A percentile compares a stretch with the other conserved stretches of the same genome.
Conservation (phyloP, 2,113 vertebrate species). For the rat (Rattus norvegicus) region DNA sequence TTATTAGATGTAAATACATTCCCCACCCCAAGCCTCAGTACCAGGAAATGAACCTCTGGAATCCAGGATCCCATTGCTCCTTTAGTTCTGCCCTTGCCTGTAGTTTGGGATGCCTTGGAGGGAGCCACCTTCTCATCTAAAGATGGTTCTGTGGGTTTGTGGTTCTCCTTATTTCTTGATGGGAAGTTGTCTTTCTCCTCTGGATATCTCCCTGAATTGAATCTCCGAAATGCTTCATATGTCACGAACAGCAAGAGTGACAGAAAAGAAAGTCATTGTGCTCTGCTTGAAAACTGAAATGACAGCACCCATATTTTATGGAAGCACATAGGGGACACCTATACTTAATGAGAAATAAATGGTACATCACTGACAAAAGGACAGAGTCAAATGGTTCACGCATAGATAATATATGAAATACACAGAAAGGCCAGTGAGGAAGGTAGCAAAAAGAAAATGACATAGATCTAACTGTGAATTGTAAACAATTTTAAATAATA, state of each 20-base stretch:
- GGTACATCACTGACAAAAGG: background rate
- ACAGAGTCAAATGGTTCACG: background rate
- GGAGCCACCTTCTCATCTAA: slow-evolving; percentile 48
- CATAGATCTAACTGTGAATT: background rate
- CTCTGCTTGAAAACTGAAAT: slow-evolving; percentile 53
- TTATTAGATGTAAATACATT: background rate
- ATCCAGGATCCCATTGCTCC: background rate
- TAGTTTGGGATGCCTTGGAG: slow-evolving; percentile 45
- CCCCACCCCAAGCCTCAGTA: background rate
- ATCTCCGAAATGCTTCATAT: slow-evolving; percentile 67
- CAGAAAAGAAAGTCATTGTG: slow-evolving; percentile 36
- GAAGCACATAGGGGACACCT: background rate
- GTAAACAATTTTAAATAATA: background rate
- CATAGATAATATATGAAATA: background rate
- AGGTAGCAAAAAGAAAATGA: background rate
- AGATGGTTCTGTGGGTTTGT: slow-evolving; percentile 56
- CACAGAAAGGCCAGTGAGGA: background rate
- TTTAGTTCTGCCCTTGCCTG: slow-evolving; percentile 68
- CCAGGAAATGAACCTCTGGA: background rate
- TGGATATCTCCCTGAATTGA: slow-evolving; percentile 49
- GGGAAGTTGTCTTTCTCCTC: slow-evolving; percentile 39
- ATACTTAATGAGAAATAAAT: background rate
- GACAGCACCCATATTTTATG: background rate
- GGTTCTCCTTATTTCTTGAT: slow-evolving; percentile 58
- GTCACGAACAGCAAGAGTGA: slow-evolving; percentile 24